Conservation (phyloP, 2,113 vertebrate species). For the Grantiella picta region DNA sequence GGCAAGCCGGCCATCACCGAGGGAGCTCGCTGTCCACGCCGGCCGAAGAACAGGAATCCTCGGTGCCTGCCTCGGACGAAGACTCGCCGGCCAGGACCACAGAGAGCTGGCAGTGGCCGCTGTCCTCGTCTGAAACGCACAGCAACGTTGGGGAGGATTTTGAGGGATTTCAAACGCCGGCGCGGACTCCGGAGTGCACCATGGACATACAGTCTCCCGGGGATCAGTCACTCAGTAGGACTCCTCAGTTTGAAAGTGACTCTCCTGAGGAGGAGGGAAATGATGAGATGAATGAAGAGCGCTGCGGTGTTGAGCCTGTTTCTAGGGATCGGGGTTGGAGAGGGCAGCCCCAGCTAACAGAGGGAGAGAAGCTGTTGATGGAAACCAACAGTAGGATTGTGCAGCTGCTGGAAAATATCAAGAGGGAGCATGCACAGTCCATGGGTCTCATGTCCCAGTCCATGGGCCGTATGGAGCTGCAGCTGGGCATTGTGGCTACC, state of each 20-base stretch:
- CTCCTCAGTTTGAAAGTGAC: conserved; percentile 75
- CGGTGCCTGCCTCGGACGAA: conserved; percentile 70
- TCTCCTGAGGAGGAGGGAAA: conserved; percentile 74
- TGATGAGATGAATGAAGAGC: conserved; percentile 71
- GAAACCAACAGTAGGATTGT: conserved; percentile 76
- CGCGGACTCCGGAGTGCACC: conserved; percentile 68
- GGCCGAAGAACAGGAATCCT: conserved; percentile 70
- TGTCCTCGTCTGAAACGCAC: conserved; percentile 71
- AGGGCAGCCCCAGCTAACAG: conserved; percentile 72
- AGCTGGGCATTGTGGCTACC: conserved; percentile 75
- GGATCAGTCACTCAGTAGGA: conserved; percentile 73
- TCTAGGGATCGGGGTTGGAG: conserved; percentile 75
- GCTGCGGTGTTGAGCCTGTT: conserved; percentile 72
- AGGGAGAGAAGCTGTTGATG: conserved; percentile 72
- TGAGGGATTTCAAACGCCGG: conserved; percentile 73
- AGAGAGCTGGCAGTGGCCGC: conserved; percentile 73
- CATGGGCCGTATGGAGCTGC: conserved; percentile 73
- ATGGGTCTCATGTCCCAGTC: conserved; percentile 74
- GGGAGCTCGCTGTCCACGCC: conserved; percentile 71
- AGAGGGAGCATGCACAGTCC: conserved; percentile 74
- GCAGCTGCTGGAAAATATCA: conserved; percentile 75
- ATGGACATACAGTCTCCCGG: conserved; percentile 70
- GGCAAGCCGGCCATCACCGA: conserved; percentile 65
- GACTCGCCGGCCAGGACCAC: conserved; percentile 72
- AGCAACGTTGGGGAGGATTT: conserved; percentile 74